Percentiles rank a stretch among this genome's conserved stretches.
These are phyloP conservation scores for Aromia moschata DNA, from an alignment of 2,888 invertebrate species.

Conservation along the genomic window DNA sequence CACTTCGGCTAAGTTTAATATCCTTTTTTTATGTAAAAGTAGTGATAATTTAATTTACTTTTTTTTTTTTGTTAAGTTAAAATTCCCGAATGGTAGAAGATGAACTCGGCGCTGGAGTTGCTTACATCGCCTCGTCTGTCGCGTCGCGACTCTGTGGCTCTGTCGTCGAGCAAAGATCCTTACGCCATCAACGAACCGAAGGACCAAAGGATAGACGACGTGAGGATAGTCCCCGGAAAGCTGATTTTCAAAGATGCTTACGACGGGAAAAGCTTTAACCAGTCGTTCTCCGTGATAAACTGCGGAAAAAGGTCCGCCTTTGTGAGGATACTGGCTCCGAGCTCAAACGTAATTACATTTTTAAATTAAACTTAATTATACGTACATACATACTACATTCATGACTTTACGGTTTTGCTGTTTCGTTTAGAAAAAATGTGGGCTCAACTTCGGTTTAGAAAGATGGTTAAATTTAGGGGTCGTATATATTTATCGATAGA, in stretches of 20 bases:
- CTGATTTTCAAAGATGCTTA: not conserved
- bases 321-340: not conserved
- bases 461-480: too few species aligned
- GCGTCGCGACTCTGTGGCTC: not conserved
- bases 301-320: not conserved
- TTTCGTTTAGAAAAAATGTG: too few species aligned
- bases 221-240: not conserved
- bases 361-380: too few species aligned
- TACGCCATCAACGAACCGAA: not conserved
- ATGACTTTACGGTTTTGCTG: too few species aligned
- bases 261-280: not conserved
- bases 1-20: not conserved
- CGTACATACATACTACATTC: too few species aligned
- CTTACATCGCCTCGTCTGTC: not conserved
- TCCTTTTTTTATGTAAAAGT: not conserved
- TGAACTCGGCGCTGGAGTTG: not conserved
- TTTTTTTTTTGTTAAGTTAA: not conserved
- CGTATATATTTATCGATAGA: too few species aligned
- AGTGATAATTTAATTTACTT: too few species aligned
- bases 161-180: not conserved
- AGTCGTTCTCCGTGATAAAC: not conserved
- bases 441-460: too few species aligned
- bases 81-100: not conserved
- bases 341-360: not conserved
- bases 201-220: not conserved